Conservation (phyloP, 2,888 invertebrate species). For the Amblyjoppa fuscipennis region DNA sequence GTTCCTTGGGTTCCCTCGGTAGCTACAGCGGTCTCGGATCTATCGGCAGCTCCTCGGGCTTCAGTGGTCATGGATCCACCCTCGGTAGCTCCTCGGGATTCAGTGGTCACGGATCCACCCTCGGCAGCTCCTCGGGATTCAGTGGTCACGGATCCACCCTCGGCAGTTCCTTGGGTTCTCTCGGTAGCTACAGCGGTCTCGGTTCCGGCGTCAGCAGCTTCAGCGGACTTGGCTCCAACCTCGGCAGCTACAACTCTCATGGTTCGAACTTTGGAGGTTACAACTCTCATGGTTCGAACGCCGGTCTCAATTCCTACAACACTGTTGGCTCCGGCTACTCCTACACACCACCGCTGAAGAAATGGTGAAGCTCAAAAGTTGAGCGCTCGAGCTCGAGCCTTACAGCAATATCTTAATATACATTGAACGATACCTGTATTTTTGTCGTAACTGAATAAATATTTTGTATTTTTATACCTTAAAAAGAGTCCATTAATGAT, state of each 20-base stretch:
- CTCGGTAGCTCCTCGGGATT: conserved; percentile 7
- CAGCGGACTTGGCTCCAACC: conserved; percentile 15
- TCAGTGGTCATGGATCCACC: conserved; percentile 12
- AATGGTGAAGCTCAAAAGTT: conserved; percentile 65
- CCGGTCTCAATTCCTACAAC: conserved; percentile 32
- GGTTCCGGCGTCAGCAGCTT: not conserved
- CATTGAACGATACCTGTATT: conserved; percentile 23
- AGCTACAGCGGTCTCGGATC: not conserved
- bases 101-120: conserved; percentile 13
- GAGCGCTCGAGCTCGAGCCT: conserved; percentile 13
- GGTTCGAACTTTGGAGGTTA: not conserved
- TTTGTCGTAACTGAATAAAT: conserved; percentile 61
- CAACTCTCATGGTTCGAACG: conserved; percentile 18
- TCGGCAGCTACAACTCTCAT: conserved; percentile 12
- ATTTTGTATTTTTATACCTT: conserved; percentile 69
- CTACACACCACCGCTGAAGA: conserved; percentile 65
- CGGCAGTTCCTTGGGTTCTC: not conserved
- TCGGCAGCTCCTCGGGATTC: conserved; percentile 6
- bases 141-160: not conserved
- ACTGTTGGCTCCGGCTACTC: conserved; percentile 53
- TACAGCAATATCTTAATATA: conserved; percentile 34
- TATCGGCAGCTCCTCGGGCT: not conserved
- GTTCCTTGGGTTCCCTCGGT: not conserved
- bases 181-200: not conserved
- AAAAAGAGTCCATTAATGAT: not conserved